Conservation (phyloP, 2,797 vertebrate genomes). For the Sternotherus odoratus region DNA sequence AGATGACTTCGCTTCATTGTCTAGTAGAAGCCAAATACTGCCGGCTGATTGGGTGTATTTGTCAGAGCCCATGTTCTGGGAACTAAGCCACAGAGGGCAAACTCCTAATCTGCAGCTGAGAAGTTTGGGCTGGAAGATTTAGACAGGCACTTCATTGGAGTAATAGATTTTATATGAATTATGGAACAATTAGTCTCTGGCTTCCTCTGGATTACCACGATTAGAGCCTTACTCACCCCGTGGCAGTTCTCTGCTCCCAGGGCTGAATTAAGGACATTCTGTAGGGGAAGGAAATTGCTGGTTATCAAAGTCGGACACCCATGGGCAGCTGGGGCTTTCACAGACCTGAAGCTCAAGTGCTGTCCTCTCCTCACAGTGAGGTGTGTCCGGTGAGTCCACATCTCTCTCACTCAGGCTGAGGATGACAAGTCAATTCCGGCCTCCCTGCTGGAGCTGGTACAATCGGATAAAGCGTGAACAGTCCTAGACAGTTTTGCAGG, state of each 20-base stretch:
- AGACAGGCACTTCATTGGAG: not conserved
- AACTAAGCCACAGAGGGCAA: not conserved
- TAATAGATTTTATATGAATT: conserved; percentile 39
- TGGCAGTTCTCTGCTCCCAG: conserved; percentile 36
- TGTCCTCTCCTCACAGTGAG: not conserved
- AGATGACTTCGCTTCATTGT: not conserved
- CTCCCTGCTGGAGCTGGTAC: not conserved
- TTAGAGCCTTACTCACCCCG: conserved; percentile 32
- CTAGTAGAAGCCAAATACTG: conserved; percentile 10
- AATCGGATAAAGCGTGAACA: not conserved
- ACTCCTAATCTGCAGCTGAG: not conserved
- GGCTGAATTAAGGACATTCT: conserved; percentile 24
- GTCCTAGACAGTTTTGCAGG: not conserved
- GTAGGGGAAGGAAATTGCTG: conserved; percentile 43
- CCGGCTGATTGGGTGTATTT: not conserved
- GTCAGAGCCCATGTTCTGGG: not conserved
- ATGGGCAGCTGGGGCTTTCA: not conserved
- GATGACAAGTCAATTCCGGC: not conserved
- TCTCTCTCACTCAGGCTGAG: not conserved
- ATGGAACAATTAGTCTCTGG: conserved; percentile 43
- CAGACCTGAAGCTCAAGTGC: not conserved
- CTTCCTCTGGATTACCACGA: conserved; percentile 29
- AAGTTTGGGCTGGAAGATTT: not conserved
- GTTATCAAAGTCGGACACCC: conserved; percentile 17
- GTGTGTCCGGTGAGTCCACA: not conserved